phyloP scores from a whole-genome alignment of 2,888 invertebrate genomes.

The Chymomyza fuscimana region DNA sequence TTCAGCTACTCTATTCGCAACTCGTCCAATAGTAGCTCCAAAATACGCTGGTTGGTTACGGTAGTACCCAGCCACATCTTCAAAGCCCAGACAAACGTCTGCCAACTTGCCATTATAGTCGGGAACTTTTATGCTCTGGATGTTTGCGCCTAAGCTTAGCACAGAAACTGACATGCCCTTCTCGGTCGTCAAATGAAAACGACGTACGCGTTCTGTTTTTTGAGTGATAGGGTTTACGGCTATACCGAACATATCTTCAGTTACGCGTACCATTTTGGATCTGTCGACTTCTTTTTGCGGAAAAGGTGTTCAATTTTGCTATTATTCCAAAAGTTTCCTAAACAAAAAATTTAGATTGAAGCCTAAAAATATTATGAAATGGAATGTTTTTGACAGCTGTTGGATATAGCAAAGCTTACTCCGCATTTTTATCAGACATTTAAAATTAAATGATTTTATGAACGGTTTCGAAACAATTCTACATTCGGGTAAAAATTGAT shows the following conservation, averaged over 20 bases:
- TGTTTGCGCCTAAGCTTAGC: constrained; percentile 90
- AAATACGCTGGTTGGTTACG: constrained; percentile 87
- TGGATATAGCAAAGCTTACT: background rate
- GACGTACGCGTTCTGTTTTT: constrained; percentile 62
- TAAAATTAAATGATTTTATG: background rate
- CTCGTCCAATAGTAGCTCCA: constrained; percentile 92
- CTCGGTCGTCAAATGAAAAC: constrained; percentile 72
- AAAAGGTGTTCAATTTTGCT: background rate
- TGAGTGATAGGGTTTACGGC: constrained; percentile 73
- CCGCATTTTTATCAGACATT: background rate
- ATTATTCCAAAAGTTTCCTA: background rate
- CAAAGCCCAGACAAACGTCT: constrained; percentile 91
- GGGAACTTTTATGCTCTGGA: constrained; percentile 87
- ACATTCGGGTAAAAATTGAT: too few relatives aligned
- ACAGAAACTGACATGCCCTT: constrained; percentile 71
- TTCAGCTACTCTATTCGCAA: constrained; percentile 88
- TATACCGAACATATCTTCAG: constrained; percentile 76
- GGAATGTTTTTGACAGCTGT: background rate
- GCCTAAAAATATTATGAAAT: background rate
- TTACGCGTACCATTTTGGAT: constrained; percentile 66
- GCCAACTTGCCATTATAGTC: constrained; percentile 86
- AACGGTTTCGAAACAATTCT: too few relatives aligned
- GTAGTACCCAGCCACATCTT: constrained; percentile 86
- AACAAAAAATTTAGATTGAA: background rate
- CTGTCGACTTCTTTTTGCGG: background rate